These are phyloP conservation scores for Syrmaticus mikado DNA, from an alignment of 2,113 vertebrate genomes.

Conservation along the genomic window DNA sequence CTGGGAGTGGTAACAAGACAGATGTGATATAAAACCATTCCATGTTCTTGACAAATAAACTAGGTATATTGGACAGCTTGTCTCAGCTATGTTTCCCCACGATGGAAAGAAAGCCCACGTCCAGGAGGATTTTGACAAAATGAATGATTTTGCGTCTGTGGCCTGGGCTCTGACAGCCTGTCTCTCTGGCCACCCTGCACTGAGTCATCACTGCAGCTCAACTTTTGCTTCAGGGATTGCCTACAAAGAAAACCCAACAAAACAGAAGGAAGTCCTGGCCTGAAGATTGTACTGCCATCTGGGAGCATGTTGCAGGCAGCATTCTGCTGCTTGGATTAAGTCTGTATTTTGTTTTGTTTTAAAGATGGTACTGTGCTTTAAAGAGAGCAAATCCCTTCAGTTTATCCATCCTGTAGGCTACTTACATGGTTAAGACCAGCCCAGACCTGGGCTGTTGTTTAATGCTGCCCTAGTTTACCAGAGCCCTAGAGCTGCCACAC, in stretches of 20 bases:
- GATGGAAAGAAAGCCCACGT: neutral
- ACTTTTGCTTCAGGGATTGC: neutral
- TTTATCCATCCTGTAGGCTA: slow-evolving; percentile 45
- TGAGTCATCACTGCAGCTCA: neutral
- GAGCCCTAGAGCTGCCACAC: slow-evolving; percentile 3
- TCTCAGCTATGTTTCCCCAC: neutral
- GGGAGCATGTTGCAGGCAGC: slow-evolving; percentile 2
- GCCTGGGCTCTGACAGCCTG: neutral
- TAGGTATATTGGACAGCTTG: neutral
- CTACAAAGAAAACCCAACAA: neutral
- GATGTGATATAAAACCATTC: neutral
- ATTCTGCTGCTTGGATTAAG: slow-evolving; percentile 20
- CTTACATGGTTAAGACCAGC: slow-evolving; percentile 39
- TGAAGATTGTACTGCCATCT: slow-evolving; percentile 33
- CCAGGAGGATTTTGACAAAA: neutral
- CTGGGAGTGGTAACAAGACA: neutral
- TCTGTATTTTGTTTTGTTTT: neutral
- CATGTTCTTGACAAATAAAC: neutral
- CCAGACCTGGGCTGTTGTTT: slow-evolving; percentile 4
- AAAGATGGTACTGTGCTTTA: neutral
- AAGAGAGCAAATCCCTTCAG: slow-evolving; percentile 22
- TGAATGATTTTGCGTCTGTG: neutral
- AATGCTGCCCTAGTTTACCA: slow-evolving; percentile 46
- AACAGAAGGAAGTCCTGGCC: neutral
- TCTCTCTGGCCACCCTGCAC: neutral